These are phyloP conservation scores for Brachyptera putata DNA, from an alignment of 2,888 invertebrate species.

Conservation along the genomic window DNA sequence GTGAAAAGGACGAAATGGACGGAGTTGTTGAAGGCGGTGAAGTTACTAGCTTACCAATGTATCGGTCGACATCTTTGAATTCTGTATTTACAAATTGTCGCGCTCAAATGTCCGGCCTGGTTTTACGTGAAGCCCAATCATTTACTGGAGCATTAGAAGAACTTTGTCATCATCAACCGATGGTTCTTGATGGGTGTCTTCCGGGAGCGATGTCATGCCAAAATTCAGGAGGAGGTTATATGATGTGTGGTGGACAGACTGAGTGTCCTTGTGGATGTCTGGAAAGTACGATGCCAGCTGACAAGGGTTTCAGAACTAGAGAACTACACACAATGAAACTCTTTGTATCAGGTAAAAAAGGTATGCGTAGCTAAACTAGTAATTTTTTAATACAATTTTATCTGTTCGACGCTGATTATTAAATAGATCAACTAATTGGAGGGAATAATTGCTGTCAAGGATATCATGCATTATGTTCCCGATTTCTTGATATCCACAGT, in stretches of 20 bases:
- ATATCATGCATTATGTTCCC: too few species aligned
- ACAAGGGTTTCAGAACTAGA: slow-evolving; percentile 36
- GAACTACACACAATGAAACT: slow-evolving; percentile 39
- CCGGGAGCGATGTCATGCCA: slow-evolving; percentile 4
- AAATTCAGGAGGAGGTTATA: slow-evolving; percentile 27
- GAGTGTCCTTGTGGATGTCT: slow-evolving; percentile 36
- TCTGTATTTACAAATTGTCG: background rate
- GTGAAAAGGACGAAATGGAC: too few species aligned
- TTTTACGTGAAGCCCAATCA: slow-evolving; percentile 34
- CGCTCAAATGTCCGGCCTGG: background rate
- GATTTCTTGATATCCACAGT: too few species aligned
- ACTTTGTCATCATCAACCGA: too few species aligned
- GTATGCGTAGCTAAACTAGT: too few species aligned
- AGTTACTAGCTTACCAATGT: background rate
- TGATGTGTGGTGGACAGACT: slow-evolving; percentile 36
- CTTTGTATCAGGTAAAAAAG: slow-evolving; percentile 32
- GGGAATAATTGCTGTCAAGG: too few species aligned
- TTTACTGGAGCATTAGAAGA: slow-evolving; percentile 38
- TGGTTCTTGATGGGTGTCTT: too few species aligned
- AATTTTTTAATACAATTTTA: too few species aligned
- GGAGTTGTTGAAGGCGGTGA: too few species aligned
- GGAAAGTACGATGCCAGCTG: slow-evolving; percentile 27
- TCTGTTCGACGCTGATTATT: too few species aligned
- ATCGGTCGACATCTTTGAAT: background rate
- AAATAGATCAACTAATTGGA: too few species aligned